Base-by-base conservation (phyloP, 2,113 vertebrate species). In the Oxygymnocypris stewartii region DNA sequence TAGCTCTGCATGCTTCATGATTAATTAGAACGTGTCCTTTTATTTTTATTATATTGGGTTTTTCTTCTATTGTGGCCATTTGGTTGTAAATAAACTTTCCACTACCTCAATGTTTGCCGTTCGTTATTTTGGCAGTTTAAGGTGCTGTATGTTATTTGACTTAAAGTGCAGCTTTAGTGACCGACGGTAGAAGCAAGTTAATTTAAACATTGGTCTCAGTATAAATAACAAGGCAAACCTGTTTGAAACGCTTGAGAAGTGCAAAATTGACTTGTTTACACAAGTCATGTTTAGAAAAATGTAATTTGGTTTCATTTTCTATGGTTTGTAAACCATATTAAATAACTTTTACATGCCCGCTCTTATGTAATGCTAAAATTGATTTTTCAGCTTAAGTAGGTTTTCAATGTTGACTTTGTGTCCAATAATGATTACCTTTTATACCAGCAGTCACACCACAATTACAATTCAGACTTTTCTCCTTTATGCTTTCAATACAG, bases 41-140 rank as follows among this genome's bases (percentile, higher is more conserved):
- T 87, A 77, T 82, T 85, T 81, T 71, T 31, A 7, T 83, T 73
- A 35, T 51, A 51, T 91, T 90, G 77, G 84, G 85, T 91, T 90
- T 87, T 79, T 92, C 89, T 78, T 88, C 84, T 89, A 90, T 90
- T 89, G 89, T 92, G 90, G 89, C 89, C 89, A 90, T 92, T 91
- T 94, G 91, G 93, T 93, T 96, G 94, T 96, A 96, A 96, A 95
- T 96, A 96, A 96, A 96, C 92, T 94, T 93, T 95, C 93, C 88
- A 92, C 94, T 96, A 96, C 94, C 95, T 96, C 95, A 94, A 5
- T n/a, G 13, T 79, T 31, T 75, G 31, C 74, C 18, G 14, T 54
- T 51, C 2, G 16, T 59, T 31, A 23, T 6, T 73, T 16, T 65
- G 12, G 3, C 0, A 40, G 10, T 37, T 23, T 73, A 37, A 23